Conservation (phyloP, 2,797 vertebrate species). For the Carcharodon carcharias region DNA sequence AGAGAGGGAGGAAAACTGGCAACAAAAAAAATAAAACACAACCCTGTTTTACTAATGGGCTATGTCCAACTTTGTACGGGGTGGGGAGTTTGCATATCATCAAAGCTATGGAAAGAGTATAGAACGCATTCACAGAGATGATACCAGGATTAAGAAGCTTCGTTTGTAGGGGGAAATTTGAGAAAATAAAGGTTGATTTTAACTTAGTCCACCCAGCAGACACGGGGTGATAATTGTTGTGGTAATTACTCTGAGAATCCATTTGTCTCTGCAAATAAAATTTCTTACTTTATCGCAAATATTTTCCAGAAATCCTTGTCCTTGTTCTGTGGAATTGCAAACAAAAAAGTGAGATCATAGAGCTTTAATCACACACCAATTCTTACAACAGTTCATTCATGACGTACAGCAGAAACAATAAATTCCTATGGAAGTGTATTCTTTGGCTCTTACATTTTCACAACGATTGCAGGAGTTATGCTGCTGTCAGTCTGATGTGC, state of each 20-base stretch:
- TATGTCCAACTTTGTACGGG: background rate
- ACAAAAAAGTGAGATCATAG: background rate
- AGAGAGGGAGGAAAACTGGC: background rate
- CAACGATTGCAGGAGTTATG: background rate
- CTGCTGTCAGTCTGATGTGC: conserved; percentile 22
- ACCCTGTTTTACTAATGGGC: background rate
- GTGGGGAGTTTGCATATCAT: background rate
- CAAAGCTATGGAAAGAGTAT: background rate
- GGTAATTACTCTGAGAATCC: background rate
- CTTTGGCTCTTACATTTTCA: background rate
- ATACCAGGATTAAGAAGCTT: background rate
- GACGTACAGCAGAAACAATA: background rate
- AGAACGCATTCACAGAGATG: background rate
- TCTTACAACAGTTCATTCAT: background rate
- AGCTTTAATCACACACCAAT: background rate
- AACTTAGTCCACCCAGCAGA: background rate
- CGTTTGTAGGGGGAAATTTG: background rate
- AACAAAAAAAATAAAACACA: background rate
- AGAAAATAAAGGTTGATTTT: background rate
- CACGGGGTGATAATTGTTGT: background rate
- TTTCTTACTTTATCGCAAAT: background rate
- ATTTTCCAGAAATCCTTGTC: background rate
- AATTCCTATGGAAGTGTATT: background rate
- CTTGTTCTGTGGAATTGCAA: background rate
- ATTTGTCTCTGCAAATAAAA: background rate